Evolutionary conservation across 1,140 invertebrate genomes (phyloP), one percentile per base, ranked within the genome.

Genomic region (Paramacrobiotus metropolitanus): DNA sequence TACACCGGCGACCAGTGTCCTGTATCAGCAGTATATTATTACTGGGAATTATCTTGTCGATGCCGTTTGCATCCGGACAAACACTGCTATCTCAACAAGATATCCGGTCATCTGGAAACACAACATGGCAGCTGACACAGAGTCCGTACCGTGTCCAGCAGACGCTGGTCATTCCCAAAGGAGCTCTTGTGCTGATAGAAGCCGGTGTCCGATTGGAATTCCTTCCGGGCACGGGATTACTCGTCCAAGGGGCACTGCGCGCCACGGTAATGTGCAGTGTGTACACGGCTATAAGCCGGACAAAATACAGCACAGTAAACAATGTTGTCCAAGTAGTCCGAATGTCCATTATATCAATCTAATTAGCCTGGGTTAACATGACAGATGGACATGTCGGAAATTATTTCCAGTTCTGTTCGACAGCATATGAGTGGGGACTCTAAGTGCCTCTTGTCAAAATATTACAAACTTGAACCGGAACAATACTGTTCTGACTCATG

Each of bases 201-300:
- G 15, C 48, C 15, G 48, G 48, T 55, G 48, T 55, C 48, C 48
- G 48, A 24, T 24, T 55, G 48, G 48, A 55, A 55, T 55, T 55
- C 24, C 48, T 55, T 28, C 48, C 48, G 4, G 48, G 48, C 24
- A 55, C 48, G 15, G 48, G 48, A 55, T 55, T 55, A 55, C 4
- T 55, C 48, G 48, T 55, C 48, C 15, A 55, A 55, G 48, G 48
- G 28, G 48, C 48, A 15, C 24, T 55, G 28, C 48, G 15, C 4
- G 48, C 48, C 9, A 9, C 28, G 48, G 48, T 55, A 55, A 40
- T 40, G 34, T 9, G 9, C 34, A 40, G n/a, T 40, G 34, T 40
- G 9, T 40, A n/a, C n/a, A n/a, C n/a, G 34, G 9, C 34, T 40
- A 40, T 40, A n/a, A n/a, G n/a, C n/a, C n/a, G n/a, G n/a, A n/a